These are phyloP conservation scores for Rhorus exstirpatorius DNA, from an alignment of 2,888 invertebrate species.

Conservation along the genomic window DNA sequence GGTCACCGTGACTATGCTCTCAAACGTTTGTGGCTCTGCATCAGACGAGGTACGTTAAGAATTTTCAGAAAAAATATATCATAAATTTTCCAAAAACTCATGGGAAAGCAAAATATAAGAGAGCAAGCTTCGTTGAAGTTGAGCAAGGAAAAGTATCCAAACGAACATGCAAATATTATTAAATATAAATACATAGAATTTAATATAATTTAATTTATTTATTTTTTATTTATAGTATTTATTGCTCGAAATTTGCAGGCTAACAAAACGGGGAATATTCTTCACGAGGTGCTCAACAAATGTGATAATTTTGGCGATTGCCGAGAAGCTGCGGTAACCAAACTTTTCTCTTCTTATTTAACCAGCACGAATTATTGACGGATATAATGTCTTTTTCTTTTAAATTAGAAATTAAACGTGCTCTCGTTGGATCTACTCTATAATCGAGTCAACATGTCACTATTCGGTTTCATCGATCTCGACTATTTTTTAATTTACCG, in stretches of 20 bases:
- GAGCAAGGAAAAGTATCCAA: too few relatives aligned
- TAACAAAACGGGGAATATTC: conserved; percentile 38
- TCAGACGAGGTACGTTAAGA: conserved; percentile 26
- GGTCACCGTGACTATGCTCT: background rate
- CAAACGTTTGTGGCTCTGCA: conserved; percentile 38
- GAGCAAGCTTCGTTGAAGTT: too few relatives aligned
- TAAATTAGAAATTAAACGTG: conserved; percentile 44
- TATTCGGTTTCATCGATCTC: conserved; percentile 46
- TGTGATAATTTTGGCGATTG: background rate
- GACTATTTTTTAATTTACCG: conserved; percentile 33
- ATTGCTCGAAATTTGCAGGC: conserved; percentile 26
- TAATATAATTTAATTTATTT: background rate
- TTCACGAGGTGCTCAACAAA: conserved; percentile 22
- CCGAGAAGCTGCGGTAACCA: conserved; percentile 28
- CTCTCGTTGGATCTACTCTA: conserved; percentile 54
- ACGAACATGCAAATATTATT: too few relatives aligned
- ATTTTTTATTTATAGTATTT: background rate
- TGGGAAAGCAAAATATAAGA: too few relatives aligned
- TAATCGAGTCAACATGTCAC: conserved; percentile 41
- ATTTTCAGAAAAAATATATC: background rate
- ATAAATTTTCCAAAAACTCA: too few relatives aligned
- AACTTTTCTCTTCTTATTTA: background rate
- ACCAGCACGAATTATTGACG: background rate
- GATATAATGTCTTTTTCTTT: background rate
- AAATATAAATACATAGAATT: too few relatives aligned